phyloP scores from a whole-genome alignment of 1,140 invertebrate species.

The Mylabris phalerata region DNA sequence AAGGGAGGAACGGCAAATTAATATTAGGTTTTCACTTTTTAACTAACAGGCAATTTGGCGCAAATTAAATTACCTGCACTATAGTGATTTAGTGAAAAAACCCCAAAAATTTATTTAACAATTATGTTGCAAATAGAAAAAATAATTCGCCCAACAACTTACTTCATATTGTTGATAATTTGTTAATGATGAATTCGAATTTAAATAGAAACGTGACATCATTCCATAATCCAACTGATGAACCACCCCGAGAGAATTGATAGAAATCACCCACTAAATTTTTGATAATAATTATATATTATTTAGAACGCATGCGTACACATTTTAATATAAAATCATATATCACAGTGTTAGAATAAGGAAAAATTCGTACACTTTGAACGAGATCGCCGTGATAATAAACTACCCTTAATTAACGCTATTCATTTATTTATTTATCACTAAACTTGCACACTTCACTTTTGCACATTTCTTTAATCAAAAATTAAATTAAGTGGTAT shows the following conservation, averaged over 20 bases:
- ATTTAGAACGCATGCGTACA: neutral
- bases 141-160: conserved; percentile 20
- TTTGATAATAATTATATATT: neutral
- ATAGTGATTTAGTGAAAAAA: too few relatives aligned
- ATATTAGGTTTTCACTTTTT: too few relatives aligned
- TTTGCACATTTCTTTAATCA: neutral
- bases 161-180: conserved; percentile 42
- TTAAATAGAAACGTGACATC: conserved; percentile 41
- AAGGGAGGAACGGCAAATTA: too few relatives aligned
- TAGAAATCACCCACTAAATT: conserved; percentile 7
- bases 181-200: conserved; percentile 38
- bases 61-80: too few relatives aligned
- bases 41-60: too few relatives aligned
- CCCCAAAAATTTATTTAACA: too few relatives aligned
- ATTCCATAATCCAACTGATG: conserved; percentile 31
- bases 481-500: neutral
- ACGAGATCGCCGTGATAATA: neutral
- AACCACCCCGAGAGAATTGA: neutral
- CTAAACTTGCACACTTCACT: neutral
- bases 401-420: too few relatives aligned
- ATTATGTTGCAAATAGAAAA: too few relatives aligned
- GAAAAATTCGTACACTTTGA: neutral
- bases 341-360: neutral
- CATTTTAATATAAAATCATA: neutral
- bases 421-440: neutral